Percentiles rank a stretch among this genome's conserved stretches.
Evolutionary conservation across 1,140 invertebrate genomes (phyloP).

Genomic region (Aphidius ervi): DNA sequence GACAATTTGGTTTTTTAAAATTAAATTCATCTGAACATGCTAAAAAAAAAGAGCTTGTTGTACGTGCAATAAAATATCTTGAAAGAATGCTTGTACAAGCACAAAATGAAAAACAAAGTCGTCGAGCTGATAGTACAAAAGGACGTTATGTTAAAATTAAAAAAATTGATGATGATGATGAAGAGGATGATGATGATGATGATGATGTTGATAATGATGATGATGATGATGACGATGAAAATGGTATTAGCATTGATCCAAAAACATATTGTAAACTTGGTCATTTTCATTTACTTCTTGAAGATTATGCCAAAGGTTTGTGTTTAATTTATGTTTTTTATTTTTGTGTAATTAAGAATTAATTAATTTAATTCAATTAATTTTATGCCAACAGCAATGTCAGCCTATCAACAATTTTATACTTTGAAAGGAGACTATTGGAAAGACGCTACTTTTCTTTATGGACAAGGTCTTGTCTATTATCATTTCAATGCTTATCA

Average conservation of each 20-base stretch:
- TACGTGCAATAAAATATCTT: constrained; percentile 80
- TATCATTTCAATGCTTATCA: constrained; percentile 93
- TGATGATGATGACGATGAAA: constrained; percentile 36
- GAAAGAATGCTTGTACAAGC: constrained; percentile 79
- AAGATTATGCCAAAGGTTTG: constrained; percentile 86
- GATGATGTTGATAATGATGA: constrained; percentile 55
- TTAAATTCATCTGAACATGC: constrained; percentile 70
- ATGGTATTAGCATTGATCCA: constrained; percentile 77
- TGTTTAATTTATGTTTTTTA: constrained; percentile 6
- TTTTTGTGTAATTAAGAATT: constrained; percentile 4
- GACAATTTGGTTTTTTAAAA: constrained; percentile 82
- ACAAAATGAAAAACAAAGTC: constrained; percentile 57
- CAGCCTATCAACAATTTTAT: constrained; percentile 91
- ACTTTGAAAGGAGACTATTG: constrained; percentile 76
- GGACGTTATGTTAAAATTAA: constrained; percentile 47
- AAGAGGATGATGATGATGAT: constrained; percentile 70
- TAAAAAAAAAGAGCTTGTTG: constrained; percentile 71
- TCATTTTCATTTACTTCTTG: constrained; percentile 86
- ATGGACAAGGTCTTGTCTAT: constrained; percentile 90
- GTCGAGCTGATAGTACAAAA: constrained; percentile 52
- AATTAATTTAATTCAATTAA: constrained; percentile 11
- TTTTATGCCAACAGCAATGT: constrained; percentile 62
- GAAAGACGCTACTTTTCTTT: constrained; percentile 88
- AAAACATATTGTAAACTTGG: constrained; percentile 91
- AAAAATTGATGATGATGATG: constrained; percentile 57